Evolutionary conservation across 1,140 invertebrate genomes (phyloP).

Genomic region (Drosophila lowei): DNA sequence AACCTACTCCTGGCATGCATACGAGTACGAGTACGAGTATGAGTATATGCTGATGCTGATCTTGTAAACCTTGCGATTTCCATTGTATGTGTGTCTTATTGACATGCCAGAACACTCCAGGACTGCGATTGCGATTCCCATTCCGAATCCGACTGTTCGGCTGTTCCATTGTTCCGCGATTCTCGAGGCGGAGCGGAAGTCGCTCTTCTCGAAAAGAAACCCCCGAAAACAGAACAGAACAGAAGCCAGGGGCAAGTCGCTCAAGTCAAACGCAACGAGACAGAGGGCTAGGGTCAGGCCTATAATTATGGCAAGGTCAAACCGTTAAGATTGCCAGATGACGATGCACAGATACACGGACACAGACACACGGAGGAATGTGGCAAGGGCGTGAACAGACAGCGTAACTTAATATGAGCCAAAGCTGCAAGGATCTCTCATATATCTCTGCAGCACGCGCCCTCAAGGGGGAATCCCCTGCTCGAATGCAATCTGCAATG

Average conservation of each 20-base stretch:
- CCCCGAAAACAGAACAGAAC: slow-evolving; percentile 33
- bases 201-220: slow-evolving; percentile 42
- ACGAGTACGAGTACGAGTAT: neutral
- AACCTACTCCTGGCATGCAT: neutral
- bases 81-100: slow-evolving; percentile 60
- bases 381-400: slow-evolving; percentile 40
- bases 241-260: slow-evolving; percentile 18
- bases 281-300: slow-evolving; percentile 50
- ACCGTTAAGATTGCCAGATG: slow-evolving; percentile 36
- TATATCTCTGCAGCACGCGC: slow-evolving; percentile 49
- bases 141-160: slow-evolving; percentile 33
- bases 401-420: slow-evolving; percentile 67
- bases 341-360: slow-evolving; percentile 12
- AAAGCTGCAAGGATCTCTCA: slow-evolving; percentile 62
- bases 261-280: slow-evolving; percentile 46
- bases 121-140: slow-evolving; percentile 19
- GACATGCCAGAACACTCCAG: slow-evolving; percentile 57
- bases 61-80: slow-evolving; percentile 64
- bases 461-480: slow-evolving; percentile 15
- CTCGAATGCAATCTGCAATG: slow-evolving; percentile 56
- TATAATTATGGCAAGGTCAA: slow-evolving; percentile 78
- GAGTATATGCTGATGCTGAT: slow-evolving; percentile 33
- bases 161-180: slow-evolving; percentile 49
- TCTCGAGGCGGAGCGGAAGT: slow-evolving; percentile 53
- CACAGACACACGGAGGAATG: slow-evolving; percentile 6